Evolutionary conservation across 2,888 invertebrate genomes (phyloP), one percentile per base, ranked within the genome.

Genomic region (Lagria hirta): DNA sequence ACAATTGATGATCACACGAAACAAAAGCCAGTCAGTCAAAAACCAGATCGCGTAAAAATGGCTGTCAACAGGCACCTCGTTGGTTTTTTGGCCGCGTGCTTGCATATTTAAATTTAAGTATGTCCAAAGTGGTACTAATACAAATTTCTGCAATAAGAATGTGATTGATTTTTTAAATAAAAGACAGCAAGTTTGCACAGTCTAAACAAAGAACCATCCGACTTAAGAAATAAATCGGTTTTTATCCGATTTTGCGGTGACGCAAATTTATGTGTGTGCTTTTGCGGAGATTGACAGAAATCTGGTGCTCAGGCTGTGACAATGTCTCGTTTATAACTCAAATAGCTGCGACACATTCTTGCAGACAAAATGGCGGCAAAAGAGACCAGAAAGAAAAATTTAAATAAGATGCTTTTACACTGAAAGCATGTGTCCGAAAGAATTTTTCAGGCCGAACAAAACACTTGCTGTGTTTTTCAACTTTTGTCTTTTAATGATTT

Each of bases 151-250:
- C 22, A 40, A 33, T 54, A 23, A 58, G 65, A 58, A 45, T 62
- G 62, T 58, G 10, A 16, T 22, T n/a, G 12, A 8, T n/a, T 33
- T 26, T n/a, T 20, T 35, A 29, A 33, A 23, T 38, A 13, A 33
- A 23, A 10, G 15, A 22, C 44, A 15, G 11, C 11, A 6, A 24
- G 13, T 1, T n/a, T 22, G 54, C 52, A 62, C 64, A 60, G 52
- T 62, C 63, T 61, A 38, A 49, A 32, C 32, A 47, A 22, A 21
- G 51, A 51, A 48, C 46, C 48, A 51, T 48, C 54, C 57, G 54
- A 51, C 54, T 57, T 58, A 59, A 63, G 60, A 62, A 66, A 69
- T 69, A 69, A 69, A 68, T 70, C 63, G 68, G 55, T 69, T 69
- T 69, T 70, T 69, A 67, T 70, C 65, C 60, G 68, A 63, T 64